Percentiles rank a stretch among this genome's conserved stretches.
Evolutionary conservation across 2,113 vertebrate species (phyloP).

Genomic region (Cervus canadensis): DNA sequence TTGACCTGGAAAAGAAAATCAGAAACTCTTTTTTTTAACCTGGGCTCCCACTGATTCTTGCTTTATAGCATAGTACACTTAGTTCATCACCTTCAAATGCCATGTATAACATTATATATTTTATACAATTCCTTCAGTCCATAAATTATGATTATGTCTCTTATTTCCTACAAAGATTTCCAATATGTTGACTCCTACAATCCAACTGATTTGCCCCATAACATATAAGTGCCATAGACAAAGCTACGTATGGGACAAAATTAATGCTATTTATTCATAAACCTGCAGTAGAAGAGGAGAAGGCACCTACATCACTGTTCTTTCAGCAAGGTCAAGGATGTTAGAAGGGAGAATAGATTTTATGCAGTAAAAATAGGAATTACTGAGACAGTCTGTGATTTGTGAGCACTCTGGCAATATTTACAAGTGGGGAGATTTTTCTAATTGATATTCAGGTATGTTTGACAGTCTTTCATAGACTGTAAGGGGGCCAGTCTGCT

Average conservation of each 20-base stretch:
- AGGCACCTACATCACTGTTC: not conserved
- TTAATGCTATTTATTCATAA: not conserved
- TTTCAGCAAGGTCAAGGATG: not conserved
- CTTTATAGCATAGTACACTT: not conserved
- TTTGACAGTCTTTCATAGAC: not conserved
- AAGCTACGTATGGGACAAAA: not conserved
- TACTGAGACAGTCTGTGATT: not conserved
- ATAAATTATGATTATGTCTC: not conserved
- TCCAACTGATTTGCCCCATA: not conserved
- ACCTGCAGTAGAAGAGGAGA: not conserved
- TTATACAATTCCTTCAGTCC: not conserved
- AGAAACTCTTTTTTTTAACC: not conserved
- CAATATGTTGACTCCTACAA: not conserved
- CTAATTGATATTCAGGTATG: not conserved
- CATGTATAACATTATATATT: not conserved
- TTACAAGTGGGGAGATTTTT: not conserved
- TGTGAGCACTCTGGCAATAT: not conserved
- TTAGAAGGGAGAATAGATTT: not conserved
- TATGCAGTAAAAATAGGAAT: not conserved
- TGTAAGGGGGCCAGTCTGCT: not conserved
- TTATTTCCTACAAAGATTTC: not conserved
- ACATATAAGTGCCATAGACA: not conserved
- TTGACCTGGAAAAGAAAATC: not conserved
- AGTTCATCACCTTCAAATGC: not conserved
- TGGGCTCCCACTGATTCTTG: not conserved